Conservation (phyloP, 37 sponge, comb jelly and placozoan genomes). For the Ephydatia muelleri region DNA sequence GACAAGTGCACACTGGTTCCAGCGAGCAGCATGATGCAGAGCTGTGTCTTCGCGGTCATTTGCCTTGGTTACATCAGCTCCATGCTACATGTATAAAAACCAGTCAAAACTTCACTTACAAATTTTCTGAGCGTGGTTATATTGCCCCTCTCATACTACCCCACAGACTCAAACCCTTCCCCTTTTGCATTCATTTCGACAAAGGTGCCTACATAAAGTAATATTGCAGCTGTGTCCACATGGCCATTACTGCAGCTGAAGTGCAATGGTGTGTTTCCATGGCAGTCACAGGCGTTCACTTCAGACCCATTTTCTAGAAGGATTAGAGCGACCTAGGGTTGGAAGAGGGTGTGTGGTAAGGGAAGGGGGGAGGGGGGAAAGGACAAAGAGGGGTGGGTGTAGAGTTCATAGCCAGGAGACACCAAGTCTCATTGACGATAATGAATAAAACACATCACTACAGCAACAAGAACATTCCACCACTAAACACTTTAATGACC, state of each 20-base stretch:
- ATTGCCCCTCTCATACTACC: too few relatives aligned
- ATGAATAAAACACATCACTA: constrained; percentile 8
- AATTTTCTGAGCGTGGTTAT: too few relatives aligned
- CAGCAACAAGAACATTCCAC: not conserved
- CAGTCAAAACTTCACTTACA: not conserved
- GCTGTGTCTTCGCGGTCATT: constrained; percentile 85
- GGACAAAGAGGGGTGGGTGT: not conserved
- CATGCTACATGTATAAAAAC: constrained; percentile 53
- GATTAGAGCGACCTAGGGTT: constrained; percentile 60
- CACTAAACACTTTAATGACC: not conserved
- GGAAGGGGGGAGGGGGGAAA: not conserved
- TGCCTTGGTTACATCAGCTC: constrained; percentile 73
- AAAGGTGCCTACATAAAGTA: constrained; percentile 65
- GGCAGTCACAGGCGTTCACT: constrained; percentile 61
- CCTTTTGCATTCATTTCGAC: not conserved
- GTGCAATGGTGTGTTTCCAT: constrained; percentile 94
- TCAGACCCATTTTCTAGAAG: constrained; percentile 73
- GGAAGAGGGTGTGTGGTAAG: too few relatives aligned
- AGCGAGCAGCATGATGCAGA: constrained; percentile 87
- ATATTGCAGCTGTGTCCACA: constrained; percentile 71
- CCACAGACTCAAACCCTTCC: not conserved
- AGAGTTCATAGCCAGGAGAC: not conserved
- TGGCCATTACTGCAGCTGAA: constrained; percentile 91
- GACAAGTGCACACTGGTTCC: constrained; percentile 65
- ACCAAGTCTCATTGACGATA: not conserved